These are phyloP conservation scores for Panulirus ornatus DNA, from an alignment of 1,140 invertebrate species.

Conservation along the genomic window DNA sequence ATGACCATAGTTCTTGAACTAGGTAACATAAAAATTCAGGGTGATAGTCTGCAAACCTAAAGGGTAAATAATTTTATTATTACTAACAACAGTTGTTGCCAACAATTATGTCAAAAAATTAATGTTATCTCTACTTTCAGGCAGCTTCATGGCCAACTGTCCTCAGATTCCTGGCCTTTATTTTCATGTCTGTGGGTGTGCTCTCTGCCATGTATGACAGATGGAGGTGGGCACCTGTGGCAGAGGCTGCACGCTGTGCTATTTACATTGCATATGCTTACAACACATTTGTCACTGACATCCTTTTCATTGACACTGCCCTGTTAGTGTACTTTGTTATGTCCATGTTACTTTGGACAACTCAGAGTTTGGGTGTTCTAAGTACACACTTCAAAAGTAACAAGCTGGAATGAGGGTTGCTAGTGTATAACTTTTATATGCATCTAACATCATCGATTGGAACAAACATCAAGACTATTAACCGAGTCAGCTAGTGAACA, in stretches of 20 bases:
- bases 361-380: not conserved
- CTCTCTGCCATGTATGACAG: conserved; percentile 10
- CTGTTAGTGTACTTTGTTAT: not conserved
- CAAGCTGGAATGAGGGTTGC: not conserved
- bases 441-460: too few species aligned
- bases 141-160: not conserved
- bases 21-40: too few species aligned
- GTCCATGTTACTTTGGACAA: conserved; percentile 10
- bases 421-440: too few species aligned
- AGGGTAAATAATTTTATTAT: too few species aligned
- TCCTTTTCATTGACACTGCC: not conserved
- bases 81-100: too few species aligned
- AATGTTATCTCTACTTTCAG: conserved; percentile 3
- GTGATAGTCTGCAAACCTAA: too few species aligned
- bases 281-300: not conserved
- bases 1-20: too few species aligned
- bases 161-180: conserved; percentile 1
- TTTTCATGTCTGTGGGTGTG: conserved; percentile 24
- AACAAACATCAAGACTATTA: too few species aligned
- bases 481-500: too few species aligned
- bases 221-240: conserved; percentile 17
- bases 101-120: too few species aligned
- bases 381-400: not conserved
- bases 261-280: not conserved
- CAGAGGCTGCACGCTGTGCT: conserved; percentile 26